Conservation (phyloP, 2,113 vertebrate genomes). For the Apteryx mantelli region DNA sequence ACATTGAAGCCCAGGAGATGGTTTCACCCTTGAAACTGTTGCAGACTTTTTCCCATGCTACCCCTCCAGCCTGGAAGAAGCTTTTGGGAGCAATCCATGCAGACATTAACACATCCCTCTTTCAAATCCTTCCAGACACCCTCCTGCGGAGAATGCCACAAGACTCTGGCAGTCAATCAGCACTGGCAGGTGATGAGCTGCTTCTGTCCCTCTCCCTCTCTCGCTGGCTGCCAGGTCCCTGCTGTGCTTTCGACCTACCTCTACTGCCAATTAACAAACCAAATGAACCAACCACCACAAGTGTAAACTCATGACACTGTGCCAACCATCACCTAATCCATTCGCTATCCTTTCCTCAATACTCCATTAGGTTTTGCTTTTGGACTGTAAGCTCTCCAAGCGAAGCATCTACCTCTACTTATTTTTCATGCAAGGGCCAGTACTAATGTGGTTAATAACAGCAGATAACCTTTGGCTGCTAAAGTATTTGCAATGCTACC, state of each 20-base stretch:
- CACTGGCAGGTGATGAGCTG: neutral
- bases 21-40: neutral
- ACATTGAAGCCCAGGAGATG: neutral
- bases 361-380: neutral
- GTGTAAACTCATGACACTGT: neutral
- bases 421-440: neutral
- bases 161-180: neutral
- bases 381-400: neutral
- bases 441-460: slow-evolving; percentile 12
- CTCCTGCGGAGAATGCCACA: neutral
- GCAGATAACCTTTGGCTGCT: slow-evolving; percentile 25
- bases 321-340: neutral
- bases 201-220: neutral
- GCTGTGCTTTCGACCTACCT: neutral
- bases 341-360: neutral
- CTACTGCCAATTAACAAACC: slow-evolving; percentile 29
- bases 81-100: neutral
- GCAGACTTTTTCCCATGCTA: neutral
- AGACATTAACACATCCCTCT: neutral
- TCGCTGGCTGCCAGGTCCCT: slow-evolving; percentile 11
- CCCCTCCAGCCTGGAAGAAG: neutral
- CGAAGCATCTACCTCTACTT: neutral
- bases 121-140: neutral
- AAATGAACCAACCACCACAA: neutral
- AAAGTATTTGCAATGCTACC: slow-evolving; percentile 6